Percentiles rank a stretch among this genome's conserved stretches.
Conservation (phyloP, 1,140 invertebrate species). For the Bombus polaris region DNA sequence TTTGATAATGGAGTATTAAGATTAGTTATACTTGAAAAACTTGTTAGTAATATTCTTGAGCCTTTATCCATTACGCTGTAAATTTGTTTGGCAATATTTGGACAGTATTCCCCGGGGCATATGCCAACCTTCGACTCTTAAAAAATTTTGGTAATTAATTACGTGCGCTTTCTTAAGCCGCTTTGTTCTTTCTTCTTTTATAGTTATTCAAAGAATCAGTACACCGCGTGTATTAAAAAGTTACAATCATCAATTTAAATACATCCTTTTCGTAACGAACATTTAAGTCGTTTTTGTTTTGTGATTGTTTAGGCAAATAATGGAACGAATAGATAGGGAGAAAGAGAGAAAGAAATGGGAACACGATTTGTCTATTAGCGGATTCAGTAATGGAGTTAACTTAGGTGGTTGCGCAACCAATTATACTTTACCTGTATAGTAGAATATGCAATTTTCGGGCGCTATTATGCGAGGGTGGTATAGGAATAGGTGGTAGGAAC, state of each 20-base stretch:
- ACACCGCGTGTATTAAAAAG: rapidly evolving
- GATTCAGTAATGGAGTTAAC: conserved; percentile 9
- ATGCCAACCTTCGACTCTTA: neutral
- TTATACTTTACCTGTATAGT: neutral
- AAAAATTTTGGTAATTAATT: neutral
- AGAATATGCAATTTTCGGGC: neutral
- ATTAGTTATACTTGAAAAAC: neutral
- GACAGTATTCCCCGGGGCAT: neutral
- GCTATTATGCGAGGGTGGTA: neutral
- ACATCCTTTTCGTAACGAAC: neutral
- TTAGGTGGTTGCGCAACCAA: conserved; percentile 1
- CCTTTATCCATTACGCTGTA: neutral
- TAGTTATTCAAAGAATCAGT: neutral
- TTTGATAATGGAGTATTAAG: neutral
- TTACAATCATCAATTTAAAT: too few species aligned
- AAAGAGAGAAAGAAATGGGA: neutral
- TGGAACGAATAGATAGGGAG: neutral
- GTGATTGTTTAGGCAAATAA: neutral
- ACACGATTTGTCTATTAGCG: neutral
- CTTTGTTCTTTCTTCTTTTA: neutral
- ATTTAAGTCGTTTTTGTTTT: neutral
- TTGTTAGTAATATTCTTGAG: neutral
- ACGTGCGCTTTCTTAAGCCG: neutral
- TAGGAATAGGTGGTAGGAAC: neutral
- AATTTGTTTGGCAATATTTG: neutral